phyloP scores from a whole-genome alignment of 1,140 invertebrate genomes.

The Helicoverpa zea region DNA sequence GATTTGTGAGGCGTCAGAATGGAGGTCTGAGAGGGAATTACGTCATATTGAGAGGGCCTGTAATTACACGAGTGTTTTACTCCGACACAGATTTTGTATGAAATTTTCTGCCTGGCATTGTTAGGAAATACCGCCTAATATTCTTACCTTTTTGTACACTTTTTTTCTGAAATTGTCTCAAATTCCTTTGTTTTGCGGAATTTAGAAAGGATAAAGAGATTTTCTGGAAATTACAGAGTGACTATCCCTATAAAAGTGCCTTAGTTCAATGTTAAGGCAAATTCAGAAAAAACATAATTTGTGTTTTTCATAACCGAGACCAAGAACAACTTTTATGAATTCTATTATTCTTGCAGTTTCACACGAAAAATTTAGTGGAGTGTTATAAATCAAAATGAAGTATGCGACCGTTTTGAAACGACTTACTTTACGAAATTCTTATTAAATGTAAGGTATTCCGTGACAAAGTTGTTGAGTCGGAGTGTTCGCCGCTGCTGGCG shows the following conservation, averaged over 20 bases:
- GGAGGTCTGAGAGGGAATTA: conserved; percentile 26
- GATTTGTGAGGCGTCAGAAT: conserved; percentile 20
- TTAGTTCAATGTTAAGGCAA: no score
- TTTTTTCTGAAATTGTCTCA: neutral
- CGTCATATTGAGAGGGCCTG: conserved; percentile 36
- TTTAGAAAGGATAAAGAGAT: no score
- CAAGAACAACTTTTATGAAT: conserved; percentile 21
- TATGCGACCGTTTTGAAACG: conserved; percentile 27
- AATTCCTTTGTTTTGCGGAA: no score
- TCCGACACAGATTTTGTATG: conserved; percentile 28
- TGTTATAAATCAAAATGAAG: conserved; percentile 39
- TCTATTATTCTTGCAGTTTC: conserved; percentile 26
- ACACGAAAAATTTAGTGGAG: neutral
- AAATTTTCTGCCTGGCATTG: conserved; percentile 18
- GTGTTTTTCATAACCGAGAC: neutral
- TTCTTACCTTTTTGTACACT: neutral
- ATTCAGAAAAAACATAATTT: no score
- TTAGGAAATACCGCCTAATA: conserved; percentile 8
- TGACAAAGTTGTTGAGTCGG: conserved; percentile 2
- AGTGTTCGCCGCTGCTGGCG: neutral
- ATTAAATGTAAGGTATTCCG: conserved; percentile 31
- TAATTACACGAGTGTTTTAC: conserved; percentile 37
- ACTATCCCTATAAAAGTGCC: no score
- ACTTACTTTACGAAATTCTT: conserved; percentile 18
- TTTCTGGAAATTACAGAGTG: no score